Base-by-base conservation (phyloP, 2,888 invertebrate genomes). In the Ormyrus rosae region DNA sequence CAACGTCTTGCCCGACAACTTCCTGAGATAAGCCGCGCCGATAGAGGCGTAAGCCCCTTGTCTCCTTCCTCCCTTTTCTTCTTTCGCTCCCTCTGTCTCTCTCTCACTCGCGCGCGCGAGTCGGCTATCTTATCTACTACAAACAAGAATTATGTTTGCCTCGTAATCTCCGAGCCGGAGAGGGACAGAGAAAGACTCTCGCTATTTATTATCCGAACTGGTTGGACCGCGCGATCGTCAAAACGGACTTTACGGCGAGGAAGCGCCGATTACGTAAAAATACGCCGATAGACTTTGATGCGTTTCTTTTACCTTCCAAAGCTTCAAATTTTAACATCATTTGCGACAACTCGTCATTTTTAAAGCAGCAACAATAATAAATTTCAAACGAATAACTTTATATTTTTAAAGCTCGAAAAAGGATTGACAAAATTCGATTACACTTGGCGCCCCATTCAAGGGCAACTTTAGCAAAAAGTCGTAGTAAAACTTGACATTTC, bases 131-230 rank as follows among this genome's bases (percentile, higher is more conserved):
- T 89, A 89, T 89, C 89, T 89, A 87, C 87, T 88, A 89, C 88
- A 89, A 89, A 89, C 89, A 89, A 89, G 89, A 89, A 87, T 88
- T 89, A 89, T 88, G 89, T 88, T 88, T 85, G 87, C 87, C 86
- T 84, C 86, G 88, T 87, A 89, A 89, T 89, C 89, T 88, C 83
- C 82, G 56, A 53, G 50, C 34, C 51, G 78, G 81, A 83, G 79
- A 83, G 58, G 83, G 70, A 82, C 80, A 76, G 63, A 50, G 34
- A n/a, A 48, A 67, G 60, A 65, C 70, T 53, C 58, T 67, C 78
- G 85, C 87, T 86, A 89, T 89, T 89, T 89, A 89, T 89, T 89
- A 87, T 86, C 84, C 85, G 82, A 83, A 81, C 81, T 83, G 81
- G 75, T 81, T 82, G 82, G 82, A 77, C 83, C 84, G 50, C 78